Conservation (phyloP, 2,888 invertebrate species). For the Eustalomyia histrio region DNA sequence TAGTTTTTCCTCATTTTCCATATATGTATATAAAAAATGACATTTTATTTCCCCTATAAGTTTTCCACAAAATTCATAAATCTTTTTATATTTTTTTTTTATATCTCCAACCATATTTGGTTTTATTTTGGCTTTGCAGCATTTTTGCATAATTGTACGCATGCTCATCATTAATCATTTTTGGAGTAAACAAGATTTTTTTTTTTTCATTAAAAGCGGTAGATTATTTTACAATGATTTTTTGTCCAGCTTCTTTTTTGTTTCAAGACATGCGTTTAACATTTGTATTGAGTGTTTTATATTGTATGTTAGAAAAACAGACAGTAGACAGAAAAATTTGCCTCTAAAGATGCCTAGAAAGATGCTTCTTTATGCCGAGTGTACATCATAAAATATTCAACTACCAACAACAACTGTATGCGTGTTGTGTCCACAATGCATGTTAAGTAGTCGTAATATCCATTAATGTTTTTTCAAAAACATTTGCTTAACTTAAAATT, state of each 20-base stretch:
- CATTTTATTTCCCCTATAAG: not conserved
- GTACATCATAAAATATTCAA: slow-evolving; percentile 35
- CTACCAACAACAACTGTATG: slow-evolving; percentile 41
- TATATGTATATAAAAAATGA: too few species aligned
- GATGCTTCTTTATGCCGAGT: slow-evolving; percentile 49
- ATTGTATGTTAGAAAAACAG: slow-evolving; percentile 43
- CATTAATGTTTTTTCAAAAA: slow-evolving; percentile 35
- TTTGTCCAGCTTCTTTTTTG: slow-evolving; percentile 6
- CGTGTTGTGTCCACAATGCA: slow-evolving; percentile 63
- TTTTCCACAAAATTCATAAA: not conserved
- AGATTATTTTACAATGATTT: slow-evolving; percentile 63
- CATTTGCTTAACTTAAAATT: slow-evolving; percentile 22
- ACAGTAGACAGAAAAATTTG: slow-evolving; percentile 48
- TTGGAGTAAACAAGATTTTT: slow-evolving; percentile 57
- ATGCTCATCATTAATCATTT: slow-evolving; percentile 64
- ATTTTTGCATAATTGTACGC: slow-evolving; percentile 64
- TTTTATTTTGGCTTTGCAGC: not conserved
- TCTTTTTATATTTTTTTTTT: not conserved
- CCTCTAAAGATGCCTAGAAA: slow-evolving; percentile 56
- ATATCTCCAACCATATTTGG: not conserved
- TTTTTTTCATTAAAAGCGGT: slow-evolving; percentile 40
- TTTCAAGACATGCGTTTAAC: slow-evolving; percentile 61
- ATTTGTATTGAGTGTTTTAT: slow-evolving; percentile 65
- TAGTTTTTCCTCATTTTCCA: too few species aligned
- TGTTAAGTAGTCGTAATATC: slow-evolving; percentile 65